phyloP scores from a whole-genome alignment of 1,140 invertebrate genomes.

The Nasonia giraulti region DNA sequence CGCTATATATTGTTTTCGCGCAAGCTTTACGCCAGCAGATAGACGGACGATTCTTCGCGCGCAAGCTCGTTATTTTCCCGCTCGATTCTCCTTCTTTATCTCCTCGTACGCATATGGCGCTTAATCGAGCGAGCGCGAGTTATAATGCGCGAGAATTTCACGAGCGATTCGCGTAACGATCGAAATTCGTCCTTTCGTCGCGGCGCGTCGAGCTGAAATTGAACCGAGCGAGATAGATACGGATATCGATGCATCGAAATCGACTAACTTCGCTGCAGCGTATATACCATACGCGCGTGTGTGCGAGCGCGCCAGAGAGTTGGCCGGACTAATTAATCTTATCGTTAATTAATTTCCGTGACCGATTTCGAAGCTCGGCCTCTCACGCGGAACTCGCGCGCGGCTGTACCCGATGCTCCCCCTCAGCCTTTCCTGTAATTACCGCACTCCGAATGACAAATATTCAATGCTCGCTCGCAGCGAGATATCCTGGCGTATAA shows the following conservation, averaged over 20 bases:
- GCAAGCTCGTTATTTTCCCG: too few species aligned
- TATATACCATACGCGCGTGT: conserved; percentile 4
- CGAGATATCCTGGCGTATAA: not conserved
- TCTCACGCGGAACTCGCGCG: not conserved
- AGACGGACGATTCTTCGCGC: too few species aligned
- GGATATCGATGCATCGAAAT: conserved; percentile 38
- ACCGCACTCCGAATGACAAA: conserved; percentile 28
- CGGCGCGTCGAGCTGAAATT: not conserved
- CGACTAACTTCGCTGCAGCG: not conserved
- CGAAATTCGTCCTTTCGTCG: not conserved
- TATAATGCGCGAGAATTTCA: too few species aligned
- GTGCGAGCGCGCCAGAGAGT: conserved; percentile 48
- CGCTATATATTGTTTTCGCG: not conserved
- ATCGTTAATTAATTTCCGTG: conserved; percentile 69
- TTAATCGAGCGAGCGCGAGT: too few species aligned
- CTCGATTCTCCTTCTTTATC: too few species aligned
- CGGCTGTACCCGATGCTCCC: not conserved
- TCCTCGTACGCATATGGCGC: too few species aligned
- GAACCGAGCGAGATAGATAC: conserved; percentile 13
- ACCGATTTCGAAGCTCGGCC: conserved; percentile 50
- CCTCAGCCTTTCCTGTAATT: conserved; percentile 1
- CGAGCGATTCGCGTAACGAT: too few species aligned
- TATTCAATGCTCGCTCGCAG: conserved; percentile 4
- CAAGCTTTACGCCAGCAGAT: not conserved
- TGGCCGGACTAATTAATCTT: conserved; percentile 67